Evolutionary conservation across 2,888 invertebrate species (phyloP).

Genomic region (Minunthozetes semirufus): DNA sequence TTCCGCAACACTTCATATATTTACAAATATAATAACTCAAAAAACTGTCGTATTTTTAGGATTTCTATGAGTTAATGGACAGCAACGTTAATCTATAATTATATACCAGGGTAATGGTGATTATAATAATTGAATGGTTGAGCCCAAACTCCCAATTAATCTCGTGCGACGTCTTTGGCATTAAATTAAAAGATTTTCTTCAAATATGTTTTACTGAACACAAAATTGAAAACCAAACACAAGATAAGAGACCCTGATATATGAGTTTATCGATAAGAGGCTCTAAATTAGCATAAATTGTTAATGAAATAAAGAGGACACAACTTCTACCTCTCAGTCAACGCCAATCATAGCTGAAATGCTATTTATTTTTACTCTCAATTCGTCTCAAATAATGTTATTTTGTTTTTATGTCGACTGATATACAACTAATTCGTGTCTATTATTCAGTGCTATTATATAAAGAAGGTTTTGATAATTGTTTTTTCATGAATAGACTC

Average conservation of each 20-base stretch:
- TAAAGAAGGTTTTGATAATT: not conserved
- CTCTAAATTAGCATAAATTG: conserved; percentile 4
- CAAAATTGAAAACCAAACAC: not conserved
- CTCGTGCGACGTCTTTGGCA: not conserved
- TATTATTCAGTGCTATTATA: not conserved
- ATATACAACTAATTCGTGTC: not conserved
- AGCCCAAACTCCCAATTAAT: not conserved
- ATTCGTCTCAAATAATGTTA: not conserved
- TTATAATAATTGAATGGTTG: not conserved
- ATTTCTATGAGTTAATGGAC: no score
- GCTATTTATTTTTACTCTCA: not conserved
- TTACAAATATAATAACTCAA: not conserved
- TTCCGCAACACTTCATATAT: not conserved
- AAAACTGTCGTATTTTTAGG: not conserved
- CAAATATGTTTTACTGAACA: no score
- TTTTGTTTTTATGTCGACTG: not conserved
- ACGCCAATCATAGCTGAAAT: no score
- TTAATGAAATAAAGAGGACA: conserved; percentile 28
- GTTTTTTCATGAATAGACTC: not conserved
- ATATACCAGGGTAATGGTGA: not conserved
- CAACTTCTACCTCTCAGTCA: not conserved
- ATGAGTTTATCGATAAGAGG: not conserved
- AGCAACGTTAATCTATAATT: no score
- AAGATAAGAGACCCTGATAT: not conserved
- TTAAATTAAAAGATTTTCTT: no score